Percentiles rank a stretch among this genome's conserved stretches.
phyloP scores from a whole-genome alignment of 2,888 invertebrate genomes.

The Eurois occulta region DNA sequence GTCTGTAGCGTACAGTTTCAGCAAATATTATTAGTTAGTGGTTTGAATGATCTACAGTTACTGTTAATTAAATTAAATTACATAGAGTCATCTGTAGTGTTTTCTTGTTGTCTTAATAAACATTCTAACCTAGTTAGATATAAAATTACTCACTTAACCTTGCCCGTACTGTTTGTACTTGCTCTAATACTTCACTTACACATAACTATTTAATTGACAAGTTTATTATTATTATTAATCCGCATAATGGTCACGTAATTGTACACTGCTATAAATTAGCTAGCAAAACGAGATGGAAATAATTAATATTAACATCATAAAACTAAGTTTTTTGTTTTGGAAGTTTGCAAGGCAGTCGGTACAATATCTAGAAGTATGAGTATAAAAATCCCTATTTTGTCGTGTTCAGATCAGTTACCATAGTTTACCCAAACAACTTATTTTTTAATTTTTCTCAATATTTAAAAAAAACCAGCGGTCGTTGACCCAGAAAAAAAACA shows the following conservation, averaged over 20 bases:
- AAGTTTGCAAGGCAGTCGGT: not conserved
- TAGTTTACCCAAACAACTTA: too few species aligned
- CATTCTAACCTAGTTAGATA: slow-evolving; percentile 36
- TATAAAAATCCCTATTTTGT: not conserved
- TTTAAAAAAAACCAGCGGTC: too few species aligned
- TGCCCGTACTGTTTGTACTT: slow-evolving; percentile 20
- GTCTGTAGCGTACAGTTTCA: too few species aligned
- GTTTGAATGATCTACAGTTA: too few species aligned
- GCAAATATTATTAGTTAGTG: too few species aligned
- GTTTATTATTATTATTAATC: slow-evolving; percentile 48
- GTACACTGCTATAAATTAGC: not conserved
- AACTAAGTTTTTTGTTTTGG: not conserved
- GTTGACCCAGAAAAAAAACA: too few species aligned
- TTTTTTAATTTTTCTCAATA: too few species aligned
- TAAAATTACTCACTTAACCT: slow-evolving; percentile 34
- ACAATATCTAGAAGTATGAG: not conserved
- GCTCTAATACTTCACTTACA: slow-evolving; percentile 13
- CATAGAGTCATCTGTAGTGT: too few species aligned
- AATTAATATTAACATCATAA: too few species aligned
- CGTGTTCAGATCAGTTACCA: too few species aligned
- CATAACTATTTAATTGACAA: slow-evolving; percentile 37
- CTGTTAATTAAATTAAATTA: too few species aligned
- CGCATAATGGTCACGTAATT: slow-evolving; percentile 35
- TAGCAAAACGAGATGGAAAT: not conserved
- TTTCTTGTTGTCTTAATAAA: not conserved